A percentile compares a stretch with the other conserved stretches of the same genome.
These are phyloP conservation scores for Gadus chalcogrammus DNA, from an alignment of 2,113 vertebrate species.

Conservation along the genomic window DNA sequence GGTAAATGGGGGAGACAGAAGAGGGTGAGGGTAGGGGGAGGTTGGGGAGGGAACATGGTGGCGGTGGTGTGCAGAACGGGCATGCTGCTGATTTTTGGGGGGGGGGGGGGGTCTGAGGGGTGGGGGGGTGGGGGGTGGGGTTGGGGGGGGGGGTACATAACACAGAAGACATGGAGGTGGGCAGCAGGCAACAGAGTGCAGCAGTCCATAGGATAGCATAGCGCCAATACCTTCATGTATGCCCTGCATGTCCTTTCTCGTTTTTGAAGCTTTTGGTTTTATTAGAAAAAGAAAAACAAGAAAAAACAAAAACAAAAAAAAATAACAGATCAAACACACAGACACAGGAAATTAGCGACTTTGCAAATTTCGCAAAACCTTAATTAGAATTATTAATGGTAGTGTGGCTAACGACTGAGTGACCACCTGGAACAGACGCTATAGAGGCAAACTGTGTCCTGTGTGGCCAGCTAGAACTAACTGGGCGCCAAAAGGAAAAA, in stretches of 20 bases:
- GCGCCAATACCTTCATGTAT: constrained; percentile 97
- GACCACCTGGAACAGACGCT: too few species aligned
- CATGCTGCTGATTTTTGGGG: constrained; percentile 72
- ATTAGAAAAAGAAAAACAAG: constrained; percentile 14
- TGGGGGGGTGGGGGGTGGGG: neutral
- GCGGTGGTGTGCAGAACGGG: constrained; percentile 51
- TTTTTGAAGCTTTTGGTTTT: constrained; percentile 93
- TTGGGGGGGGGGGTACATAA: too few species aligned
- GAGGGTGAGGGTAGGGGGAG: constrained; percentile 27
- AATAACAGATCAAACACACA: constrained; percentile 73
- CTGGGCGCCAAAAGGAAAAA: constrained; percentile 26
- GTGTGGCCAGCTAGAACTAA: neutral
- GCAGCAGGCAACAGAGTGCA: constrained; percentile 74
- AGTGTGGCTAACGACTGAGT: too few species aligned
- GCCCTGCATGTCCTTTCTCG: constrained; percentile 99
- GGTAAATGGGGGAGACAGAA: constrained; percentile 28
- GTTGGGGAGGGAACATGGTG: constrained; percentile 69
- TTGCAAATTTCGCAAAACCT: too few species aligned
- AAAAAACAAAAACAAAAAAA: constrained; percentile 56
- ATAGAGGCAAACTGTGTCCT: too few species aligned
- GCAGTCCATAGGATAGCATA: constrained; percentile 58
- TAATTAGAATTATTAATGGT: too few species aligned
- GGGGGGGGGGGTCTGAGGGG: neutral
- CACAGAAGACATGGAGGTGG: constrained; percentile 56
- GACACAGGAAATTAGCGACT: constrained; percentile 53